Evolutionary conservation across 2,113 vertebrate species (phyloP).

Genomic region (Acrocephalus arundinaceus): DNA sequence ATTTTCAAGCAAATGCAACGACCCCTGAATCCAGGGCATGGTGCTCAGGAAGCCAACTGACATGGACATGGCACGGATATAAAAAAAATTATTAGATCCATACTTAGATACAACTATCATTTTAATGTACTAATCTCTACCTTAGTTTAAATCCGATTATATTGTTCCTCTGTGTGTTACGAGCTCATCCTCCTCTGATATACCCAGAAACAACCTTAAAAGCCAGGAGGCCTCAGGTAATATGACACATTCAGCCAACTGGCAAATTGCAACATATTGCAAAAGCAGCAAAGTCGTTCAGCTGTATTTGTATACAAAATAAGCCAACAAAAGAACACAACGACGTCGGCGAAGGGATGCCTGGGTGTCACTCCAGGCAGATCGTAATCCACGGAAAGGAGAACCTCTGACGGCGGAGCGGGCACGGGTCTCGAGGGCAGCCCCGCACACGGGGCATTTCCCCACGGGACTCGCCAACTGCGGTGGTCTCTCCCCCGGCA

Average conservation of each 20-base stretch:
- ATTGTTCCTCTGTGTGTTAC: neutral
- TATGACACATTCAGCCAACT: conserved; percentile 8
- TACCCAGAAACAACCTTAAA: neutral
- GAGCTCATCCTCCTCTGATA: neutral
- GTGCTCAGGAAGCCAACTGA: neutral
- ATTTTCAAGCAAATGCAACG: neutral
- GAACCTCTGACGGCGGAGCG: neutral
- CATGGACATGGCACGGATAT: neutral
- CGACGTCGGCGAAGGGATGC: neutral
- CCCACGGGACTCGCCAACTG: neutral
- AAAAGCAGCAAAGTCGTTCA: neutral
- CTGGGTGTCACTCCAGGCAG: neutral
- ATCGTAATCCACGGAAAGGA: neutral
- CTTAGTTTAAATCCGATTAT: neutral
- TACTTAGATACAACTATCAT: neutral
- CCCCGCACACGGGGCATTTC: neutral
- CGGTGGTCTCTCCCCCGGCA: neutral
- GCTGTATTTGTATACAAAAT: neutral
- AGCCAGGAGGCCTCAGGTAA: conserved; percentile 40
- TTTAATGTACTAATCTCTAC: neutral
- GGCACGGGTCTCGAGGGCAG: neutral
- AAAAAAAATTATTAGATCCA: neutral
- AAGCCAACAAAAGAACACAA: conserved; percentile 12
- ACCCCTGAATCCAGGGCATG: neutral
- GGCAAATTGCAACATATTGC: conserved; percentile 4